These are phyloP conservation scores for Drosophila melanocephala DNA, from an alignment of 2,888 invertebrate species.

Conservation along the genomic window DNA sequence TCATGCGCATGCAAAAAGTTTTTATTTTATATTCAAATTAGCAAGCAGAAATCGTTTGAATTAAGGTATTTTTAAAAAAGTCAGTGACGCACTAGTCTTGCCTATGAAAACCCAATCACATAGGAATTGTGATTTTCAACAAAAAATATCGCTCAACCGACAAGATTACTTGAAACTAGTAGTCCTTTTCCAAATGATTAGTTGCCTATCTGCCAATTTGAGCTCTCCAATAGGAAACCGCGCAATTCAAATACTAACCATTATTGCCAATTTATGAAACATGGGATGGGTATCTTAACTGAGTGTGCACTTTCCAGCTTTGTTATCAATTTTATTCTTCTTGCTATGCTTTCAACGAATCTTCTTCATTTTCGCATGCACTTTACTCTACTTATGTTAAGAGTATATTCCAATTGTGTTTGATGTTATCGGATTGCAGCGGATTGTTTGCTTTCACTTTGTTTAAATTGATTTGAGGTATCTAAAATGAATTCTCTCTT, in stretches of 20 bases:
- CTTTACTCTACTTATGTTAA: neutral
- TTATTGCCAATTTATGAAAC: neutral
- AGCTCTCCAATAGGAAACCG: neutral
- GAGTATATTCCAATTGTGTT: conserved; percentile 10
- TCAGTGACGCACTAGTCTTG: neutral
- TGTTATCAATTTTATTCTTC: neutral
- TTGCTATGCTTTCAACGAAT: neutral
- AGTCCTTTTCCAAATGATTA: neutral
- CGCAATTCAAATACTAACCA: neutral
- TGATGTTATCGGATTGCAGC: conserved; percentile 12
- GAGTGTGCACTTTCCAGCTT: neutral
- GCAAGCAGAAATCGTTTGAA: neutral
- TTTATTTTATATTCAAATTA: neutral
- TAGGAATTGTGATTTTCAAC: neutral
- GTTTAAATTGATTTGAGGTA: conserved; percentile 8
- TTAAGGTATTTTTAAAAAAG: neutral
- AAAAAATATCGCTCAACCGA: neutral
- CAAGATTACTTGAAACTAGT: neutral
- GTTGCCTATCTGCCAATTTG: neutral
- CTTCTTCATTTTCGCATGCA: neutral
- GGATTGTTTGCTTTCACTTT: conserved; percentile 15
- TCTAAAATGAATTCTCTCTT: conserved; percentile 4
- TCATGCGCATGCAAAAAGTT: neutral
- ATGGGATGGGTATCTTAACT: neutral
- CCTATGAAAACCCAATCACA: neutral